Evolutionary conservation across 2,797 vertebrate species (phyloP), one percentile per base, ranked within the genome.

Genomic region (Hoplostethus atlanticus): DNA sequence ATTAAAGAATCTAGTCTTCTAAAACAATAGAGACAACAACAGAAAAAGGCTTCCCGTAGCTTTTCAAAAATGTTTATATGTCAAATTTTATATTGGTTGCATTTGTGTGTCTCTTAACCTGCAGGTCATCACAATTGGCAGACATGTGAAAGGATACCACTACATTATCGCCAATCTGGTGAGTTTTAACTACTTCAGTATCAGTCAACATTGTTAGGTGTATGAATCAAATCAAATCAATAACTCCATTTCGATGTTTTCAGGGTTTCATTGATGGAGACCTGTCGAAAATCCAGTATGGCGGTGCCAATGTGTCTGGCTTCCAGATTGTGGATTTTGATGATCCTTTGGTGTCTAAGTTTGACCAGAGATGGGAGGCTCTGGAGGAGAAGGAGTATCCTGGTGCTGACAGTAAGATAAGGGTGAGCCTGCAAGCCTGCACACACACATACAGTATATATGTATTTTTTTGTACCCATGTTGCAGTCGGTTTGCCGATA

Each of bases 261-360:
- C 80, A 99, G 98, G 98, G 98, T 64, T 99, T 99, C 88, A 95
- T 97, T 56, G 98, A 99, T 79, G 98, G 98, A 72, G 98, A 99
- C 83, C 88, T 99, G 58, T 95, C 98, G 79, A 99, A 99, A 94
- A 99, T 99, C 91, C 98, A 99, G 75, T 99, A 99, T 76, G 98
- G 98, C 54, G 98, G 98, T 62, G 98, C 98, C 68, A 99, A 99
- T 0, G 98, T 99, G 62, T 99, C 98, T 21, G 98, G 98, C 84
- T 99, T 99, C 93, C 98, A 99, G 91, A 99, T 99, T 31, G 98
- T 99, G 56, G 98, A 99, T 84, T 99, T 99, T 62, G 98, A 99
- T 17, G 97, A 99, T 87, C 96, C 97, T 44, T 73, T 97, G 83
- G 98, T 99, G 56, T 96, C 97, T 75, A 99, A 99, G 89, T 99